Conservation (phyloP, 2,797 vertebrate genomes). For the Coccyzus lansbergi region DNA sequence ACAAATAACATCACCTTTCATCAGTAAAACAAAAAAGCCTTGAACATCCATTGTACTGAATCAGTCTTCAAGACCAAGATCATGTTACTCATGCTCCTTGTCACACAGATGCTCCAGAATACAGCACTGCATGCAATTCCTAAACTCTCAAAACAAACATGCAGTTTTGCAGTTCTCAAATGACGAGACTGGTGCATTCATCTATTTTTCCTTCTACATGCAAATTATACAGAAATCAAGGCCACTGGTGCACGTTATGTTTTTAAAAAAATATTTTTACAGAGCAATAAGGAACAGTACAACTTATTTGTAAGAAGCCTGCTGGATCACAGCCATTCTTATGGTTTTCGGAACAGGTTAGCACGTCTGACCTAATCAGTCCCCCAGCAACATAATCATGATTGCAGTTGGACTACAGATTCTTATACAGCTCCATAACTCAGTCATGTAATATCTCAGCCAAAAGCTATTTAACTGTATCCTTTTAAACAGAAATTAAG, state of each 20-base stretch:
- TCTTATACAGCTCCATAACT: neutral
- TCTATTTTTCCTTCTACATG: neutral
- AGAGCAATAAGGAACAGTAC: neutral
- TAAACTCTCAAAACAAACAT: neutral
- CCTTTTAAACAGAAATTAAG: neutral
- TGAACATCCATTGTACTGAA: neutral
- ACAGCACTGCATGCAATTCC: neutral
- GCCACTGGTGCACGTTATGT: neutral
- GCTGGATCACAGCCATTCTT: neutral
- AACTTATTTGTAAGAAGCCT: neutral
- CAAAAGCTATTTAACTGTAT: conserved; percentile 43
- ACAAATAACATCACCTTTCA: conserved; percentile 6
- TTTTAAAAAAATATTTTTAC: conserved; percentile 13
- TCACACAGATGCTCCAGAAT: neutral
- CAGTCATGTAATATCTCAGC: neutral
- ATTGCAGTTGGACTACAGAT: conserved; percentile 8
- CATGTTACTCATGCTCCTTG: neutral
- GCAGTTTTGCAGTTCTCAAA: neutral
- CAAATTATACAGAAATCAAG: neutral
- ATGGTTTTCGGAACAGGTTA: conserved; percentile 17
- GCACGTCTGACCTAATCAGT: conserved; percentile 28
- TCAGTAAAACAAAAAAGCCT: neutral
- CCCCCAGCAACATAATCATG: neutral
- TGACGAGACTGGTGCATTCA: rapidly evolving
- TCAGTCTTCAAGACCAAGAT: neutral